Base-by-base conservation (phyloP, 1,140 invertebrate genomes). In the Neocloeon triangulifer region DNA sequence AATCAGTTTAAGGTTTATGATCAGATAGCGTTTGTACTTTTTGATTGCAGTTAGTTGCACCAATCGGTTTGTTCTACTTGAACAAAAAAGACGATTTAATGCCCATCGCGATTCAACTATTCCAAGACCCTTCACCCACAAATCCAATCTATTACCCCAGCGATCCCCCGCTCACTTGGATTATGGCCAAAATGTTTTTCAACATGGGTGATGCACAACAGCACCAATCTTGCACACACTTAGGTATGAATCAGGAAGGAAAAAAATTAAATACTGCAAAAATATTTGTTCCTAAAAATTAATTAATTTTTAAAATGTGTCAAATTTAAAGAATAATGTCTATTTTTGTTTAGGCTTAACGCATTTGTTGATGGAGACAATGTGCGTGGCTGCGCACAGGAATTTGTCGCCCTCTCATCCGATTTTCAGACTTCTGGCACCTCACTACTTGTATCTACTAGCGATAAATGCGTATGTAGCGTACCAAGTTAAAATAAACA, bases 141-240 rank as follows among this genome's bases (percentile, higher is more conserved):
- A 16, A 16, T 16, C 37, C 55, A 53, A 51, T 59, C 0, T 59
- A 53, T 41, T 35, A 56, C 9, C 57, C 55, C 1, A 48, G 42
- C 22, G 56, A 60, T 39, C 45, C 47, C n/a, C 43, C 44, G 6
- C 45, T 50, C 35, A 53, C 51, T 0, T 62, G 59, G 59, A 42
- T 59, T 27, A 35, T 56, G 33, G 58, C 57, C 2, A 62, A 62
- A 41, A 59, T 62, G 53, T 62, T 50, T 47, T 59, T 56, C 40
- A 60, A 59, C 44, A 55, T 54, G 34, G 53, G 55, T 5, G 59
- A 62, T 38, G 56, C 58, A 5, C 45, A 46, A 23, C 49, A 53
- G 30, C 59, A 61, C 37, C 55, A 61, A 35, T 50, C 54, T 16
- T 40, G 52, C 13, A 57, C 57, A 20, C 58, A 59, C 39, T 41